These are phyloP conservation scores for Anastrepha obliqua DNA, from an alignment of 1,140 invertebrate species.

Conservation along the genomic window DNA sequence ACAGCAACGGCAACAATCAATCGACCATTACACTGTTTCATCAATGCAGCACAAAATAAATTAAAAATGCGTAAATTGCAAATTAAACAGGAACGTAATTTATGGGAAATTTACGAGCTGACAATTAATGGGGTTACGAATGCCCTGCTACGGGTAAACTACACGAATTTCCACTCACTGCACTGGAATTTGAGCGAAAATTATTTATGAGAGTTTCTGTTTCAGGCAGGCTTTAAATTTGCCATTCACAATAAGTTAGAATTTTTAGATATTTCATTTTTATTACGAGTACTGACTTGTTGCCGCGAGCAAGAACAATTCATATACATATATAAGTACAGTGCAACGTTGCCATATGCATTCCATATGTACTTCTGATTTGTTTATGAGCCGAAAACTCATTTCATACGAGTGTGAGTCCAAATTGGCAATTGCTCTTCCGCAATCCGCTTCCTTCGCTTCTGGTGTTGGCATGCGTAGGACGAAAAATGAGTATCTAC, in stretches of 20 bases:
- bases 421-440: neutral
- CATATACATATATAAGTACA: neutral
- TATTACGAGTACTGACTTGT: neutral
- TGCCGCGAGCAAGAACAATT: neutral
- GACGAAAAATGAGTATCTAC: neutral
- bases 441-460: neutral
- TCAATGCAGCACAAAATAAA: neutral
- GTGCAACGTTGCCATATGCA: neutral
- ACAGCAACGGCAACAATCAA: neutral
- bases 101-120: conserved; percentile 20
- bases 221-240: neutral
- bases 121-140: neutral
- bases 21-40: neutral
- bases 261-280: conserved; percentile 27
- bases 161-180: conserved; percentile 1
- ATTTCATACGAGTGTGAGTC: neutral
- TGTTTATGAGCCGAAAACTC: neutral
- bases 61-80: conserved; percentile 30
- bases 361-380: neutral
- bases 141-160: neutral
- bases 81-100: conserved; percentile 10
- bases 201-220: conserved; percentile 17
- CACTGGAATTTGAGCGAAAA: neutral
- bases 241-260: neutral
- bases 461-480: neutral